Conservation (phyloP, 2,888 invertebrate species). For the Rhamnusium bicolor region DNA sequence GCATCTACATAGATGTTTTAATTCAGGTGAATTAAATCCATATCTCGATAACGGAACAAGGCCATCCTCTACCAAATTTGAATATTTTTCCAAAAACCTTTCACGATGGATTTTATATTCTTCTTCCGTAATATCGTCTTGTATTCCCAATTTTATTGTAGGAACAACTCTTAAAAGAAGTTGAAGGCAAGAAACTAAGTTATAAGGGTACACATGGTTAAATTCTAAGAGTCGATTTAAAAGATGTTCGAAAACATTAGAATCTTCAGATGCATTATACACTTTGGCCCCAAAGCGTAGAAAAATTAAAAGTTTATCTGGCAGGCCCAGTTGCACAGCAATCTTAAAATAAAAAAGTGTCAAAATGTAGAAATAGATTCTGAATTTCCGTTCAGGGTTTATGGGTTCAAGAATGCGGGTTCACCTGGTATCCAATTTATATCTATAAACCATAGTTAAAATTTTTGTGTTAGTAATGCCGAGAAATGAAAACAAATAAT, state of each 20-base stretch:
- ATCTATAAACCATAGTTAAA: too few species aligned
- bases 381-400: too few species aligned
- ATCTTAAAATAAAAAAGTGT: neutral
- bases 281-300: conserved; percentile 81
- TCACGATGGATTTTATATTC: conserved; percentile 41
- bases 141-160: conserved; percentile 72
- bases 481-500: too few species aligned
- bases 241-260: conserved; percentile 77
- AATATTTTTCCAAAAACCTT: conserved; percentile 64
- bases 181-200: conserved; percentile 80
- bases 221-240: conserved; percentile 62
- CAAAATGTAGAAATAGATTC: neutral
- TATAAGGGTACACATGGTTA: conserved; percentile 78
- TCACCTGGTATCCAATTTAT: too few species aligned
- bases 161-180: conserved; percentile 79
- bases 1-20: conserved; percentile 85
- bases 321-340: conserved; percentile 77
- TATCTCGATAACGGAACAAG: conserved; percentile 75
- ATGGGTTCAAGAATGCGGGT: too few species aligned
- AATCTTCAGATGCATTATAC: conserved; percentile 75
- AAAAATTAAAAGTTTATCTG: conserved; percentile 83
- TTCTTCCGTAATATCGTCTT: conserved; percentile 58
- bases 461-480: too few species aligned
- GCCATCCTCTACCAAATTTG: conserved; percentile 74
- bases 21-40: conserved; percentile 78